Conservation (phyloP, 2,113 vertebrate genomes). For the Syngnathoides biaculeatus region DNA sequence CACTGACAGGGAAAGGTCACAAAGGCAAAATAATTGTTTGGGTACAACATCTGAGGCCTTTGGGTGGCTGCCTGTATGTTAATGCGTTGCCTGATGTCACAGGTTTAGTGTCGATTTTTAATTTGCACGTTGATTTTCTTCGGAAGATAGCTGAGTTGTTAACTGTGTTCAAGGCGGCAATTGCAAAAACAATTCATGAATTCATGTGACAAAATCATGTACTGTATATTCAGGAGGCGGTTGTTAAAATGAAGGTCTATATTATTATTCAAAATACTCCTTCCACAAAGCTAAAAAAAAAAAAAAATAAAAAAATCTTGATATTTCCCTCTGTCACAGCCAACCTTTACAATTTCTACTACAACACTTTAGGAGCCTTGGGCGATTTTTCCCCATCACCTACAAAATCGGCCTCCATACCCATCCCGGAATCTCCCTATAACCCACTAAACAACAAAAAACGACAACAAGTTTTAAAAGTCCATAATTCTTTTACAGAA, state of each 20-base stretch:
- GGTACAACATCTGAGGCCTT: neutral
- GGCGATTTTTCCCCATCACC: too few relatives aligned
- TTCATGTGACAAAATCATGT: neutral
- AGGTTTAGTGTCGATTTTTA: neutral
- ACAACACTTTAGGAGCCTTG: too few relatives aligned
- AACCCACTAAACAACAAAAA: neutral
- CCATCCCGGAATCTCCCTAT: too few relatives aligned
- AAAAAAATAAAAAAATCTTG: neutral
- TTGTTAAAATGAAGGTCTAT: too few relatives aligned
- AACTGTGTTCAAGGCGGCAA: neutral
- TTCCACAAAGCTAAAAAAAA: neutral
- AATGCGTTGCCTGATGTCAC: neutral
- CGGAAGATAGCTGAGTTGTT: neutral
- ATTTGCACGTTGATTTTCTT: neutral
- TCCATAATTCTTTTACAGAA: neutral
- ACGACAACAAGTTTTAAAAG: neutral
- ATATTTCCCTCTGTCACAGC: too few relatives aligned
- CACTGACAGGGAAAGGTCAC: constrained; percentile 2
- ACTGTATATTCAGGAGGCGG: neutral
- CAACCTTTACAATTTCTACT: neutral
- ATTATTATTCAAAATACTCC: neutral
- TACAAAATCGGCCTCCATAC: too few relatives aligned
- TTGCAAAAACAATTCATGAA: neutral
- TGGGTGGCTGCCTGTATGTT: neutral
- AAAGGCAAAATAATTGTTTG: constrained; percentile 4